A percentile compares a stretch with the other conserved stretches of the same genome.
phyloP scores from a whole-genome alignment of 2,888 invertebrate species.

The Tachina fera region DNA sequence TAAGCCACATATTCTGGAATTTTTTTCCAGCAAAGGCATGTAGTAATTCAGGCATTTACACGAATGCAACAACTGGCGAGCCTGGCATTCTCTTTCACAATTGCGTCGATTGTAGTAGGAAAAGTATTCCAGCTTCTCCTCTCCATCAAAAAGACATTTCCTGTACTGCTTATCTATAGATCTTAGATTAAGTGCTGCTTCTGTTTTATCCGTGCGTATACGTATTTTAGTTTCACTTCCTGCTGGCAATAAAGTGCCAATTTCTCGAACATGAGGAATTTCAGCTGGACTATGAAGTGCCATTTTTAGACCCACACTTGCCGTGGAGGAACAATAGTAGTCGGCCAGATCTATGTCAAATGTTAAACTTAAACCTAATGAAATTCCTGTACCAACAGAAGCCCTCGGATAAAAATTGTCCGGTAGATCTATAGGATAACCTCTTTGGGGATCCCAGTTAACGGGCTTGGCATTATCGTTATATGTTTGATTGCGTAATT shows the following conservation, averaged over 20 bases:
- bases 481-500: slow-evolving; percentile 39
- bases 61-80: slow-evolving; percentile 85
- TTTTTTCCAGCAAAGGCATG: slow-evolving; percentile 85
- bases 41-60: slow-evolving; percentile 75
- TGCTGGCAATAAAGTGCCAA: slow-evolving; percentile 71
- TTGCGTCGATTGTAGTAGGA: slow-evolving; percentile 89
- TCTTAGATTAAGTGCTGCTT: slow-evolving; percentile 70
- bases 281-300: slow-evolving; percentile 73
- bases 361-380: slow-evolving; percentile 87
- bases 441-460: slow-evolving; percentile 89
- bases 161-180: slow-evolving; percentile 78
- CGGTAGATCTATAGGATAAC: slow-evolving; percentile 85
- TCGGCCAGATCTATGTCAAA: slow-evolving; percentile 88
- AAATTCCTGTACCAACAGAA: slow-evolving; percentile 85
- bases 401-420: slow-evolving; percentile 84
- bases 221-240: slow-evolving; percentile 74
- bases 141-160: slow-evolving; percentile 88
- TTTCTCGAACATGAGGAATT: slow-evolving; percentile 71
- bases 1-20: slow-evolving; percentile 87
- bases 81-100: slow-evolving; percentile 90
- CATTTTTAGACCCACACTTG: slow-evolving; percentile 82
- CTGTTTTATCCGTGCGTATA: slow-evolving; percentile 66
- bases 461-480: slow-evolving; percentile 74
- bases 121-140: slow-evolving; percentile 86
- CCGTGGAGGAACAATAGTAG: slow-evolving; percentile 90